These are phyloP conservation scores for Xanthostigma xanthostigma DNA, from an alignment of 2,888 invertebrate species.

Conservation along the genomic window DNA sequence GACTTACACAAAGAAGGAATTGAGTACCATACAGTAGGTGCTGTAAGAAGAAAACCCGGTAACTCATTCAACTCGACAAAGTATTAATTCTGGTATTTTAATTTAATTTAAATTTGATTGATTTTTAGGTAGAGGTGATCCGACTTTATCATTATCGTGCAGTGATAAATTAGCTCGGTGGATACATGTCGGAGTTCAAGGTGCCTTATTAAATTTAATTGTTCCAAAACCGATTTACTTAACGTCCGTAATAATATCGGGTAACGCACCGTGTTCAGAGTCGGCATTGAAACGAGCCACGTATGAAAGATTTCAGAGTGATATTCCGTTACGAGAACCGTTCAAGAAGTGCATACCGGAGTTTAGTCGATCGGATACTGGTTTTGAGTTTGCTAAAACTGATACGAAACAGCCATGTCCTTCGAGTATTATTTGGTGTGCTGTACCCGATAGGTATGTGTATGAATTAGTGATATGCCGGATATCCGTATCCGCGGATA, in stretches of 20 bases:
- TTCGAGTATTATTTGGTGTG: conserved; percentile 44
- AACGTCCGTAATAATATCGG: conserved; percentile 53
- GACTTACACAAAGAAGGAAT: conserved; percentile 43
- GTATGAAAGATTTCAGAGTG: conserved; percentile 23
- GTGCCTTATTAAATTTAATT: conserved; percentile 57
- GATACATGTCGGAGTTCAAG: conserved; percentile 75
- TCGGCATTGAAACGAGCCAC: conserved; percentile 34
- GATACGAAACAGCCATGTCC: conserved; percentile 35
- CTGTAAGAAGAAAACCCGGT: conserved; percentile 78
- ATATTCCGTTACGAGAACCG: conserved; percentile 12
- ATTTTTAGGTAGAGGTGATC: conserved; percentile 55
- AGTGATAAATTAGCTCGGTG: conserved; percentile 89
- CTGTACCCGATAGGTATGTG: conserved; percentile 27
- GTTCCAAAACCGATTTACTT: conserved; percentile 53
- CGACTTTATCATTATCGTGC: conserved; percentile 80
- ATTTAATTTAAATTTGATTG: no score
- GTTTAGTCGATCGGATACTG: conserved; percentile 23
- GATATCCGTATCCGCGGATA: no score
- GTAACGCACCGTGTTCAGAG: conserved; percentile 43
- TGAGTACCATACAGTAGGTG: conserved; percentile 53
- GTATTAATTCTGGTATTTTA: background rate
- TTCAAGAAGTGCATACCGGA: conserved; percentile 17
- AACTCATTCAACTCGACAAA: background rate
- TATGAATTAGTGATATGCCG: background rate
- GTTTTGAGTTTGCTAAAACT: conserved; percentile 30